Percentiles rank a stretch among this genome's conserved stretches.
Evolutionary conservation across 1,140 invertebrate species (phyloP).

Genomic region (Andricus grossulariae): DNA sequence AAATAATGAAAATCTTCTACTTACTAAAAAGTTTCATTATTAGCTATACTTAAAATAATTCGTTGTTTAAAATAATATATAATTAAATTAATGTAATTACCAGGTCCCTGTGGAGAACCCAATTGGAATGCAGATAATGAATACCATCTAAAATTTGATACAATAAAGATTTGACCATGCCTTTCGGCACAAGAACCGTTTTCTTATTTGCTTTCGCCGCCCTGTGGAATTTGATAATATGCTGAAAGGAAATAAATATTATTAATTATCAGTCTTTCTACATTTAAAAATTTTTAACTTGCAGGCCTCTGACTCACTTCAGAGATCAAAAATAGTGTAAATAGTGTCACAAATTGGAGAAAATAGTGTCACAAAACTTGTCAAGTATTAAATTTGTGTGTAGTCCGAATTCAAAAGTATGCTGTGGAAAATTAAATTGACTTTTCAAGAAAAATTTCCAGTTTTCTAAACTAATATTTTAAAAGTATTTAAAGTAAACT

Average conservation of each 20-base stretch:
- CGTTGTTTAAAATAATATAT: constrained; percentile 35
- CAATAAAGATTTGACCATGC: constrained; percentile 98
- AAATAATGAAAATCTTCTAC: too few relatives aligned
- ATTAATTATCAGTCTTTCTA: not conserved
- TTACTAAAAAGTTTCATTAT: not conserved
- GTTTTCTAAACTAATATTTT: too few relatives aligned
- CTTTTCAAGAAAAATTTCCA: too few relatives aligned
- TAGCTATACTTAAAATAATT: constrained; percentile 30
- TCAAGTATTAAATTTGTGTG: too few relatives aligned
- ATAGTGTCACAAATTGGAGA: too few relatives aligned
- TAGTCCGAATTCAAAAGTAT: not conserved
- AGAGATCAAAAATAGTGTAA: too few relatives aligned
- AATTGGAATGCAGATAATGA: constrained; percentile 99
- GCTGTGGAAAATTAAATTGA: too few relatives aligned
- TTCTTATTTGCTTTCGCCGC: constrained; percentile 99
- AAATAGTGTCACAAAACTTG: too few relatives aligned
- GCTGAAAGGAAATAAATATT: constrained; percentile 76
- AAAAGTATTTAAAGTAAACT: too few relatives aligned
- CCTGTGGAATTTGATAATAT: constrained; percentile 99
- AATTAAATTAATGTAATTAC: constrained; percentile 75
- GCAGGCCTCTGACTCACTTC: not conserved
- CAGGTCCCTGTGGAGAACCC: constrained; percentile 99
- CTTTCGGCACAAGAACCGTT: constrained; percentile 95
- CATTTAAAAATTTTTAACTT: not conserved
- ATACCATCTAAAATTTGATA: constrained; percentile 99